Evolutionary conservation across 2,797 vertebrate genomes (phyloP).

Genomic region (Sorex maritimensis): DNA sequence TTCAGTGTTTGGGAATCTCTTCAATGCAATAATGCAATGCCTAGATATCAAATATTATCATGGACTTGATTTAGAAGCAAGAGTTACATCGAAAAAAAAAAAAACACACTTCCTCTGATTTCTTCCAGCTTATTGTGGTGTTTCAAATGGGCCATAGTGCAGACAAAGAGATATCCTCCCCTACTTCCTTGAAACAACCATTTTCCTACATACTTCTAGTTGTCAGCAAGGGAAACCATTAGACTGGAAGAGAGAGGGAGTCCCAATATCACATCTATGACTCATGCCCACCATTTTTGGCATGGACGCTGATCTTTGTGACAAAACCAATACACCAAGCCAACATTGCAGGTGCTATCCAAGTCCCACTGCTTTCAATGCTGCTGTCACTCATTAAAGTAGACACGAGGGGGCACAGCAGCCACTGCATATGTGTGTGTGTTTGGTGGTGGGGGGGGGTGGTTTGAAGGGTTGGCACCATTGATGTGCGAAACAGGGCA

Average conservation of each 20-base stretch:
- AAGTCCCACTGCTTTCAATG: background rate
- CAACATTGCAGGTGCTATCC: conserved; percentile 9
- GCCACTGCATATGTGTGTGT: background rate
- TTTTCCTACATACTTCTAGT: background rate
- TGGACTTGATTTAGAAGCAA: conserved; percentile 35
- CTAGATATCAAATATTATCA: background rate
- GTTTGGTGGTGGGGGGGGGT: background rate
- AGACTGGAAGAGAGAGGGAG: background rate
- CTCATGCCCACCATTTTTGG: background rate
- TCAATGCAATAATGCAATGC: background rate
- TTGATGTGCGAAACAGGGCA: background rate
- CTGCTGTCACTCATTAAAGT: conserved; percentile 38
- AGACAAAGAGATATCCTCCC: conserved; percentile 35
- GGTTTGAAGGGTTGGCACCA: background rate
- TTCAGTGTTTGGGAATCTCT: background rate
- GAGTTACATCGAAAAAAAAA: background rate
- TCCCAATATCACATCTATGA: background rate
- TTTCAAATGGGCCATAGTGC: background rate
- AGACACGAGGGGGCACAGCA: conserved; percentile 2
- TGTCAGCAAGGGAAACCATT: background rate
- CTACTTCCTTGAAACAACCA: background rate
- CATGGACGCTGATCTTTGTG: conserved; percentile 48
- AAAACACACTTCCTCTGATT: background rate
- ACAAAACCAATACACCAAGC: conserved; percentile 22
- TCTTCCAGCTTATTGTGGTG: conserved; percentile 17